phyloP scores from a whole-genome alignment of 2,797 vertebrate species.

The Pygocentrus nattereri region DNA sequence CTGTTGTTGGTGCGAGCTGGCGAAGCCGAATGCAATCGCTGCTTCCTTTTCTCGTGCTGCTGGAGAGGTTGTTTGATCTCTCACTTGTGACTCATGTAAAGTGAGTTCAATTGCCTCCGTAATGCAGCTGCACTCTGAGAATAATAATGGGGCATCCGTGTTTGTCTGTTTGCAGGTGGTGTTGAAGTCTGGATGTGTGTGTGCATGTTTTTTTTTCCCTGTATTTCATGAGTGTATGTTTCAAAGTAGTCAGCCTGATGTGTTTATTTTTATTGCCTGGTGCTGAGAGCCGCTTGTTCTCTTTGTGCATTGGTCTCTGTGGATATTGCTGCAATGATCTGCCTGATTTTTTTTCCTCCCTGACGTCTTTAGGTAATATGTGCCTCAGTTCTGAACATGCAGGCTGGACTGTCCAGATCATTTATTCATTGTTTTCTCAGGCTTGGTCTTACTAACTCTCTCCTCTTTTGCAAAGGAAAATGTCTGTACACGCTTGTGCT shows the following conservation, averaged over 20 bases:
- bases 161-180: slow-evolving; percentile 43
- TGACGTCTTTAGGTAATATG: neutral
- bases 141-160: slow-evolving; percentile 7
- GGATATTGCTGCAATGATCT: slow-evolving; percentile 6
- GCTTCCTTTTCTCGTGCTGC: slow-evolving; percentile 21
- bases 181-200: neutral
- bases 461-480: neutral
- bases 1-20: slow-evolving; percentile 34
- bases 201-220: neutral
- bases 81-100: slow-evolving; percentile 29
- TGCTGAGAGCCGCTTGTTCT: neutral
- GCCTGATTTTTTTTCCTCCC: neutral
- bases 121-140: slow-evolving; percentile 28
- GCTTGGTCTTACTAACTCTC: slow-evolving; percentile 4
- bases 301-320: slow-evolving; percentile 1
- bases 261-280: slow-evolving; percentile 3
- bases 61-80: slow-evolving; percentile 36
- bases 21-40: slow-evolving; percentile 23
- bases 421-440: neutral
- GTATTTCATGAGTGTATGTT: neutral
- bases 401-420: neutral
- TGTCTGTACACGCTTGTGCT: neutral
- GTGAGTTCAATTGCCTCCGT: slow-evolving; percentile 12
- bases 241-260: slow-evolving; percentile 2
- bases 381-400: neutral